Base-by-base conservation (phyloP, 2,797 vertebrate genomes). In the Falco columbarius region DNA sequence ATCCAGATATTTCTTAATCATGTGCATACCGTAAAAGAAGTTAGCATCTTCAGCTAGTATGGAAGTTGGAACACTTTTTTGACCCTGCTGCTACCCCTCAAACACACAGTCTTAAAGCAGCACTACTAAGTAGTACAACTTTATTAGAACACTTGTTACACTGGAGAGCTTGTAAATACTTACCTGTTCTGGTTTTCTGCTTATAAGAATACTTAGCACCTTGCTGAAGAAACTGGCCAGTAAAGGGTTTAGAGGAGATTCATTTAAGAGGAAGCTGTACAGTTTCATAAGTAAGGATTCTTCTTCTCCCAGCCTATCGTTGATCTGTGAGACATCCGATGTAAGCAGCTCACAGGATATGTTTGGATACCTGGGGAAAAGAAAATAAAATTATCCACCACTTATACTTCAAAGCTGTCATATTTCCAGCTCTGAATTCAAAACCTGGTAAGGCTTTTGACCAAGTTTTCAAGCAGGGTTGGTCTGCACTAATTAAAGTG, bases 181-280 rank as follows among this genome's bases (percentile, higher is more conserved):
- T 97, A 99, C 99, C 99, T 99, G 99, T 97, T 99, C 99, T 81
- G 99, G 99, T 97, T 99, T 99, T 96, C 99, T 98, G 98, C 99
- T 99, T 97, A 99, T 99, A 91, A 99, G 99, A 97, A 99, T 99
- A 97, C 99, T 99, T 93, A 99, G 98, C 95, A 99, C 99, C 98
- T 99, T 99, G 97, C 99, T 99, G 98, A 99, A 99, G 98, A 99
- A 99, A 98, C 99, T 99, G 97, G 99, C 99, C 94, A 99, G 98
- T 40, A 99, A 98, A 9, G 99, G 99, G 97, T 99, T 99, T 90
- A 99, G 98, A 75, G 99, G 99, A 6, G 99, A 98, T 83, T 99
- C 99, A 42, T 99, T 99, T 93, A 99, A 98, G 87, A 99, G 99
- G 97, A 99, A 99, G 94, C 99, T 98, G 67, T 99, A 99, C 40